A percentile compares a stretch with the other conserved stretches of the same genome.
Evolutionary conservation across 1,140 invertebrate species (phyloP).

Genomic region (Rhynchophorus ferrugineus): DNA sequence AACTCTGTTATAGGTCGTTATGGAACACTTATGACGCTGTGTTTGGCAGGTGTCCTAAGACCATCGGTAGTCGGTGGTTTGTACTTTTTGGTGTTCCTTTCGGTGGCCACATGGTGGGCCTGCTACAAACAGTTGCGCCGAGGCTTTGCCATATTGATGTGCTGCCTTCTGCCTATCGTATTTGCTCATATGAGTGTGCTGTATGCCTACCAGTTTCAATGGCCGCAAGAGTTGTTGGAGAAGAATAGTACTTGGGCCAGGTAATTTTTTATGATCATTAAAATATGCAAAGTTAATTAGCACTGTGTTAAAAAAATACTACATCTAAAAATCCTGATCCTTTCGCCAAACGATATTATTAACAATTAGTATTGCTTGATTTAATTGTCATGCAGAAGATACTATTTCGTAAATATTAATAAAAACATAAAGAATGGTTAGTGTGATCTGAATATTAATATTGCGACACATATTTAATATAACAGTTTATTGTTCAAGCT

Average conservation of each 20-base stretch:
- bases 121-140: constrained; percentile 65
- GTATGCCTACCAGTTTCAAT: constrained; percentile 82
- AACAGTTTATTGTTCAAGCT: too few relatives aligned
- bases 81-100: constrained; percentile 82
- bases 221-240: constrained; percentile 65
- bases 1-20: constrained; percentile 58
- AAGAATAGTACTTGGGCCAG: constrained; percentile 60
- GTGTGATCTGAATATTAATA: too few relatives aligned
- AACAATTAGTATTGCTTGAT: too few relatives aligned
- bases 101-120: constrained; percentile 81
- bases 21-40: constrained; percentile 60
- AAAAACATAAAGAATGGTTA: too few relatives aligned
- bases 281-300: constrained; percentile 2
- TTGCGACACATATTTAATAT: too few relatives aligned
- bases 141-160: constrained; percentile 65
- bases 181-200: constrained; percentile 67
- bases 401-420: too few relatives aligned
- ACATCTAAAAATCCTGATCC: too few relatives aligned
- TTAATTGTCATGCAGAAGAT: too few relatives aligned
- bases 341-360: too few relatives aligned
- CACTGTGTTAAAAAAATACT: too few relatives aligned
- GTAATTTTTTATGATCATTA: constrained; percentile 37
- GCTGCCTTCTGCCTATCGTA: constrained; percentile 65
- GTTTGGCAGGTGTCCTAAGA: constrained; percentile 66
- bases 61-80: constrained; percentile 72